Conservation (phyloP, 2,797 vertebrate genomes). For the Myotis findleyi region DNA sequence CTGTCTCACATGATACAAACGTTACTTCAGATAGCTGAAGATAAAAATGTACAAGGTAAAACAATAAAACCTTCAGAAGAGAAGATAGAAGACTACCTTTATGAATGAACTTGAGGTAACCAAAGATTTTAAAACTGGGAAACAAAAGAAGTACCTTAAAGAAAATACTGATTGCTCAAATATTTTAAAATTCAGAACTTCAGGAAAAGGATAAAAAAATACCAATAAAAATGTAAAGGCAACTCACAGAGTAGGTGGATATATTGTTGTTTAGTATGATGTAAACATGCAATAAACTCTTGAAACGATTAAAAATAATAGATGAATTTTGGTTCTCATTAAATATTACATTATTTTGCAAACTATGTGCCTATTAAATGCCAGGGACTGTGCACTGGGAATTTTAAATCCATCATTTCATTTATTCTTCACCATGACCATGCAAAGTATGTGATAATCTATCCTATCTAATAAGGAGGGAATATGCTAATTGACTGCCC, state of each 20-base stretch:
- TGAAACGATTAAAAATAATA: not conserved
- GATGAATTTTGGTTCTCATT: not conserved
- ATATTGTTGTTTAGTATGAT: not conserved
- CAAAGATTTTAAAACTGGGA: not conserved
- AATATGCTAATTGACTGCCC: too few species aligned
- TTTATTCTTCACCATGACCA: not conserved
- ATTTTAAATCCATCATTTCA: not conserved
- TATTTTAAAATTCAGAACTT: slow-evolving; percentile 32
- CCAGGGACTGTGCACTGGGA: not conserved
- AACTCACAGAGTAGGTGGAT: not conserved
- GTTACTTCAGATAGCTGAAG: not conserved
- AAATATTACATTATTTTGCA: slow-evolving; percentile 37
- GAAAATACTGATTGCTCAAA: not conserved
- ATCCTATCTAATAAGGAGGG: too few species aligned
- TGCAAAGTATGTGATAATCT: not conserved
- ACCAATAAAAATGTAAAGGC: not conserved
- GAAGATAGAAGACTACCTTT: not conserved
- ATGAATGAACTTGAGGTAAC: not conserved
- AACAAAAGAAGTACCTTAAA: not conserved
- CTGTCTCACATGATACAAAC: not conserved
- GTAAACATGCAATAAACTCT: not conserved
- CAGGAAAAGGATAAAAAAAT: not conserved
- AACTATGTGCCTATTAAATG: not conserved
- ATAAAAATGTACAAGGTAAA: not conserved
- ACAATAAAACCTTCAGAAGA: not conserved